Percentiles rank a stretch among this genome's conserved stretches.
phyloP scores from a whole-genome alignment of 1,140 invertebrate species.

The Meloidogyne floridensis region DNA sequence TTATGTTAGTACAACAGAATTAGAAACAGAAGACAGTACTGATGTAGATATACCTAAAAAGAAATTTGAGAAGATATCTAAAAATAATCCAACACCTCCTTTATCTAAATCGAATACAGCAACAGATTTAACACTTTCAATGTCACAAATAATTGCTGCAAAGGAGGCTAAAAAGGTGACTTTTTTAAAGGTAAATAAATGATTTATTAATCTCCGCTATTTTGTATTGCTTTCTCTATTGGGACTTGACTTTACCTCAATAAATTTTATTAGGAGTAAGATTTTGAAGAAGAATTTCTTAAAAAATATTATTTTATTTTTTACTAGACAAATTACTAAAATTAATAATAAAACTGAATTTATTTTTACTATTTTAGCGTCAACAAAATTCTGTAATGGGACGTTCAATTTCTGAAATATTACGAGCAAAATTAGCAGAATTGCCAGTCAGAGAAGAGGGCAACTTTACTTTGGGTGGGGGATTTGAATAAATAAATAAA shows the following conservation, averaged over 20 bases:
- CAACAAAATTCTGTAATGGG: background rate
- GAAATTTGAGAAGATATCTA: background rate
- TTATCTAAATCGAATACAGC: background rate
- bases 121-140: background rate
- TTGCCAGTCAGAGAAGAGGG: constrained; percentile 37
- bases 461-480: constrained; percentile 38
- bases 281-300: no score
- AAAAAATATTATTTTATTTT: no score
- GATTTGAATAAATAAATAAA: background rate
- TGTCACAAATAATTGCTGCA: background rate
- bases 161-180: constrained; percentile 6
- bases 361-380: background rate
- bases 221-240: no score
- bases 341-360: no score
- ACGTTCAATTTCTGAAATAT: constrained; percentile 29
- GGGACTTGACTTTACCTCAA: no score
- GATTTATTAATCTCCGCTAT: no score
- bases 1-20: constrained; percentile 18
- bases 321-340: no score
- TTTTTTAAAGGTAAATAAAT: background rate
- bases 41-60: background rate
- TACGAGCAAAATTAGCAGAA: constrained; percentile 26
- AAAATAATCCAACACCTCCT: background rate
- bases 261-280: no score
- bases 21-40: constrained; percentile 16